Conservation (phyloP, 2,113 vertebrate genomes). For the Nestor notabilis region DNA sequence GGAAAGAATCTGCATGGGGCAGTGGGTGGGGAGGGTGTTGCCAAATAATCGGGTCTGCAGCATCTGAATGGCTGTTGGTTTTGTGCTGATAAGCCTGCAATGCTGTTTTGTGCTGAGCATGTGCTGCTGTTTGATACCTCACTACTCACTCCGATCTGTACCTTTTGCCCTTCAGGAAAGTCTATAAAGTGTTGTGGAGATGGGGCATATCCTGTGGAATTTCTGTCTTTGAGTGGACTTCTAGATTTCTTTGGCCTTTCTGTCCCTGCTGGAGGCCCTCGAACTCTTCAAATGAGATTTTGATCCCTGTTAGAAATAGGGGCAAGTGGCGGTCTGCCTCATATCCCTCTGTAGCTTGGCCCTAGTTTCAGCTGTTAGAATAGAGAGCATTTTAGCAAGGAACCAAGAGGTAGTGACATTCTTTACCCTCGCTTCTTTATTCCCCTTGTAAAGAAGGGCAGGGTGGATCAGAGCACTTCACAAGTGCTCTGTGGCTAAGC, state of each 20-base stretch:
- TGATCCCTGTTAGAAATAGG: background rate
- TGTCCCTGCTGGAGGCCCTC: background rate
- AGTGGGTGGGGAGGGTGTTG: background rate
- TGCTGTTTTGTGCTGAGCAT: background rate
- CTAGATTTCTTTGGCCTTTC: background rate
- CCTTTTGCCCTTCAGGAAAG: background rate
- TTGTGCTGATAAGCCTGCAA: background rate
- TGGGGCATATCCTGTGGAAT: background rate
- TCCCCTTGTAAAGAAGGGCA: background rate
- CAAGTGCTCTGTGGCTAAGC: background rate
- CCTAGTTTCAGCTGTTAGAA: background rate
- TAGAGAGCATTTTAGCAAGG: background rate
- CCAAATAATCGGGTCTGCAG: background rate
- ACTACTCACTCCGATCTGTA: background rate
- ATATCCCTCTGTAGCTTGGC: background rate
- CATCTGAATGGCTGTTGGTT: background rate
- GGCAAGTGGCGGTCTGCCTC: background rate
- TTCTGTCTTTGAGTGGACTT: background rate
- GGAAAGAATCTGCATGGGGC: background rate
- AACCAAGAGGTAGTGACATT: background rate
- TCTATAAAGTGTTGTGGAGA: background rate
- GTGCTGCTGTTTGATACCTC: background rate
- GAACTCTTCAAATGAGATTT: background rate
- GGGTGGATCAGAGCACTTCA: background rate
- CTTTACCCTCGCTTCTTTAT: background rate